phyloP scores from a whole-genome alignment of 2,888 invertebrate genomes.

The Tuberolachnus salignus region DNA sequence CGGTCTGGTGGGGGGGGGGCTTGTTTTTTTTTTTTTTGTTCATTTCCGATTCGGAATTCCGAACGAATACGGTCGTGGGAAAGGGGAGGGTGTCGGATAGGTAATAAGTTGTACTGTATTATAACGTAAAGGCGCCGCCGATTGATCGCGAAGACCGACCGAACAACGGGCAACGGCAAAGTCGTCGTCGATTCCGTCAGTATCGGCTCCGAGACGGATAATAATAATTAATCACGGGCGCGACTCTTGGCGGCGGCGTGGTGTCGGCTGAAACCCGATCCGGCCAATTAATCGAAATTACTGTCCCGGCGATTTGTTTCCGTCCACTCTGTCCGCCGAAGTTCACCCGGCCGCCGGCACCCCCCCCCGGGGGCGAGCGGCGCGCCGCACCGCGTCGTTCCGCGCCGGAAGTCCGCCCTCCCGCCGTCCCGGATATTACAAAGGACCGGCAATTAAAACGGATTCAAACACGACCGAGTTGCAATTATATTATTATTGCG shows the following conservation, averaged over 20 bases:
- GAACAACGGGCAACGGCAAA: background rate
- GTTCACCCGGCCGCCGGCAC: background rate
- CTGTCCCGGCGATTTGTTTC: conserved; percentile 27
- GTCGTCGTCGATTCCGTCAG: background rate
- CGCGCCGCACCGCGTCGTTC: background rate
- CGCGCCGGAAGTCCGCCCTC: conserved; percentile 7
- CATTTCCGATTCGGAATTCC: background rate
- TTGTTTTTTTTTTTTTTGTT: background rate
- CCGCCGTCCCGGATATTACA: no score
- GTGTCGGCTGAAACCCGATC: conserved; percentile 4
- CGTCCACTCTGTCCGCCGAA: background rate
- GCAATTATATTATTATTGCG: no score
- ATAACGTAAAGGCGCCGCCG: no score
- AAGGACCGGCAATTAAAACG: conserved; percentile 18
- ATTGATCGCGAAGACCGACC: background rate
- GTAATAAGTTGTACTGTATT: no score
- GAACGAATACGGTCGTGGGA: background rate
- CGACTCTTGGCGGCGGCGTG: background rate
- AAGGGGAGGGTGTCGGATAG: no score
- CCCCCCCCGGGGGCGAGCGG: background rate
- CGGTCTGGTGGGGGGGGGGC: background rate
- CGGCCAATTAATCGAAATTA: conserved; percentile 39
- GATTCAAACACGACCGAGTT: conserved; percentile 21
- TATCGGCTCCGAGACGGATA: background rate
- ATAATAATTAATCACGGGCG: background rate